Percentiles rank a stretch among this genome's conserved stretches.
Conservation (phyloP, 2,888 invertebrate species). For the Belgica antarctica region DNA sequence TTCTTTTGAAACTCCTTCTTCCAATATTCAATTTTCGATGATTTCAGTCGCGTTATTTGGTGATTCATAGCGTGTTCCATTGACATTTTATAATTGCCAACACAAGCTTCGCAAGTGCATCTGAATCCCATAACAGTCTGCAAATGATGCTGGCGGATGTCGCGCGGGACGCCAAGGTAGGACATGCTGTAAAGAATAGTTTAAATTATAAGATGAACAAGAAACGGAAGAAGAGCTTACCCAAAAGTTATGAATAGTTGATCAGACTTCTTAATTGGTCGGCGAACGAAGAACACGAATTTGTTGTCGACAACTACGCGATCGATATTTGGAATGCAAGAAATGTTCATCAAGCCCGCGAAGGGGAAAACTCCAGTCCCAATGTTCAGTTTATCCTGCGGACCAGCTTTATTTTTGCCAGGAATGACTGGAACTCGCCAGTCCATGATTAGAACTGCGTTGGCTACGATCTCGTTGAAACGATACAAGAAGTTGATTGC, state of each 20-base stretch:
- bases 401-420: conserved; percentile 49
- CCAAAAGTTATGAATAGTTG: conserved; percentile 75
- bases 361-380: conserved; percentile 70
- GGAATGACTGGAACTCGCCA: conserved; percentile 51
- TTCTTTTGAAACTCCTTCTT: too few species aligned
- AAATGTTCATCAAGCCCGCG: conserved; percentile 79
- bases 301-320: conserved; percentile 61
- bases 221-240: too few species aligned
- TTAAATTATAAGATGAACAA: too few species aligned
- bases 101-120: neutral
- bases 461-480: neutral
- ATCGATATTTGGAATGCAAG: conserved; percentile 80
- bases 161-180: too few species aligned
- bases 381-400: conserved; percentile 49
- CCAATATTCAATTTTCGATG: too few species aligned
- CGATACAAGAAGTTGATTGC: conserved; percentile 1
- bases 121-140: neutral
- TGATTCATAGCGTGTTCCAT: too few species aligned
- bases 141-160: neutral
- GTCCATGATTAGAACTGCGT: neutral
- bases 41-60: too few species aligned
- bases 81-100: too few species aligned
- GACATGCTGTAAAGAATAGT: too few species aligned
- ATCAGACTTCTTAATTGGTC: conserved; percentile 68
- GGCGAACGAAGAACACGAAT: conserved; percentile 60